Percentiles rank a stretch among this genome's conserved stretches.
Evolutionary conservation across 2,888 invertebrate genomes (phyloP).

Genomic region (Eupithecia subfuscata): DNA sequence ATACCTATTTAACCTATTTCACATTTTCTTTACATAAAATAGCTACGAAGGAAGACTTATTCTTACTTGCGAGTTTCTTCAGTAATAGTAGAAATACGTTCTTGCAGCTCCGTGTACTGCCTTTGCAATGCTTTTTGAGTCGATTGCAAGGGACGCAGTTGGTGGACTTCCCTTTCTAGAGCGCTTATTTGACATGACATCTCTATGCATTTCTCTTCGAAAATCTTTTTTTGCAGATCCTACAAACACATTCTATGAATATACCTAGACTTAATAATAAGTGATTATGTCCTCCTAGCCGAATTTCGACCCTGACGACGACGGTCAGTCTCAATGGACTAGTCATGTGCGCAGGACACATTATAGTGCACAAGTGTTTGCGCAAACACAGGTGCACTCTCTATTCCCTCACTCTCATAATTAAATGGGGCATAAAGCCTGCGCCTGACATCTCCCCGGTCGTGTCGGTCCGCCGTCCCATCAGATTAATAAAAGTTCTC

Average conservation of each 20-base stretch:
- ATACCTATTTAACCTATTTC: background rate
- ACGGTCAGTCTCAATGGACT: no score
- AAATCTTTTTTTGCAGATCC: constrained; percentile 68
- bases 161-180: constrained; percentile 66
- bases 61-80: constrained; percentile 66
- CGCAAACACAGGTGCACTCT: background rate
- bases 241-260: constrained; percentile 39
- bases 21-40: background rate
- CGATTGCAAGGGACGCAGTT: constrained; percentile 63
- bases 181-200: constrained; percentile 55
- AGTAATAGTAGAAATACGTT: constrained; percentile 59
- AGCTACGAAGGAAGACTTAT: background rate
- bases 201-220: constrained; percentile 70
- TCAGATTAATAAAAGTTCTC: no score
- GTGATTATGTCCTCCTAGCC: no score
- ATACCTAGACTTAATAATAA: background rate
- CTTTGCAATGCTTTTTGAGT: constrained; percentile 59
- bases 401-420: background rate
- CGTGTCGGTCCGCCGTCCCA: background rate
- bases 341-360: background rate
- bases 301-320: no score
- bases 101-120: constrained; percentile 68
- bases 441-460: no score
- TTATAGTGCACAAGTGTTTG: background rate
- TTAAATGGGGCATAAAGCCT: no score